Evolutionary conservation across 2,113 vertebrate species (phyloP).

Genomic region (Illadopsis cleaveri): DNA sequence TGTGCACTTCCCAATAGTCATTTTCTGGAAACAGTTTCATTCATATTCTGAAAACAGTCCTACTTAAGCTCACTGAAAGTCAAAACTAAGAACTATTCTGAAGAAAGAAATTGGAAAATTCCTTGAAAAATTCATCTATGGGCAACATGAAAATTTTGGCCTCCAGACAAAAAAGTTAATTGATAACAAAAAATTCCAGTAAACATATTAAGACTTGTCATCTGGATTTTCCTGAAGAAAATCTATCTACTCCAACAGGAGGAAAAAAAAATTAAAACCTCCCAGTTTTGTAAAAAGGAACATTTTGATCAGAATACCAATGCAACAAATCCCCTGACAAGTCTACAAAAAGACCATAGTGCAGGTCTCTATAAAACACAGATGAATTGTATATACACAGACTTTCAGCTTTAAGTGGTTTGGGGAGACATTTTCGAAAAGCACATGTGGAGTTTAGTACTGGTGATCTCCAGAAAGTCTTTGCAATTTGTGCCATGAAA

Average conservation of each 20-base stretch:
- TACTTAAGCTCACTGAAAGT: neutral
- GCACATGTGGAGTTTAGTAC: neutral
- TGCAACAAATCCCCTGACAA: neutral
- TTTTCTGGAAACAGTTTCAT: neutral
- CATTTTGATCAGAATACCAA: neutral
- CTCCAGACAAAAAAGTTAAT: neutral
- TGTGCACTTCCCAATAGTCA: neutral
- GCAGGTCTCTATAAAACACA: neutral
- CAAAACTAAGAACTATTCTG: neutral
- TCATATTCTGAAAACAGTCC: neutral
- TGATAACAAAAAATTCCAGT: neutral
- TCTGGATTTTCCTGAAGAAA: neutral
- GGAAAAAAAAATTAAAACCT: rapidly evolving
- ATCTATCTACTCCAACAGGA: neutral
- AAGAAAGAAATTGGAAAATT: neutral
- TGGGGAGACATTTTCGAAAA: neutral
- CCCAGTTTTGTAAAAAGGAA: neutral
- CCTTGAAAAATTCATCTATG: neutral
- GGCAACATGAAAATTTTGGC: neutral
- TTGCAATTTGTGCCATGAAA: constrained; percentile 11
- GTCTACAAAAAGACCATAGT: neutral
- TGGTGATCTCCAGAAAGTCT: neutral
- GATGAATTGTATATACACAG: neutral
- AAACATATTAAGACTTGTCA: neutral
- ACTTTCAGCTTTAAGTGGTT: neutral